Percentiles rank a stretch among this genome's conserved stretches.
phyloP scores from a whole-genome alignment of 2,113 vertebrate genomes.

The Antennarius striatus region DNA sequence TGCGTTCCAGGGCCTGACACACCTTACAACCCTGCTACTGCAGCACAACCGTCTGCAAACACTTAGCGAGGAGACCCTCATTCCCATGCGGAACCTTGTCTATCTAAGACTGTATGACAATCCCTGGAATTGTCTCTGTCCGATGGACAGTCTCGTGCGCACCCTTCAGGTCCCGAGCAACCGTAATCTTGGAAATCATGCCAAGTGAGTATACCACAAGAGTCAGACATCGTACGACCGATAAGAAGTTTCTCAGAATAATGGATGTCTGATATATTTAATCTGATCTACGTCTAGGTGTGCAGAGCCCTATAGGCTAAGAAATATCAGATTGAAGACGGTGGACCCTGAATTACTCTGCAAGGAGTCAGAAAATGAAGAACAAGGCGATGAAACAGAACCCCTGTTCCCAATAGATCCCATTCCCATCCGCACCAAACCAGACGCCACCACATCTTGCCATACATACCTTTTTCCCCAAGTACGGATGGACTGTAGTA shows the following conservation, averaged over 20 bases:
- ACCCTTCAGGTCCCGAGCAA: constrained; percentile 92
- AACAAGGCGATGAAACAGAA: constrained; percentile 20
- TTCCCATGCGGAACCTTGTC: constrained; percentile 83
- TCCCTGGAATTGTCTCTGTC: constrained; percentile 90
- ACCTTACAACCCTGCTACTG: constrained; percentile 89
- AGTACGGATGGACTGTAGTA: constrained; percentile 87
- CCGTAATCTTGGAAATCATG: constrained; percentile 90
- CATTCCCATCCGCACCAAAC: constrained; percentile 68
- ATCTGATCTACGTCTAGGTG: constrained; percentile 70
- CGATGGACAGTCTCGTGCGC: constrained; percentile 87
- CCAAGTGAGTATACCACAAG: constrained; percentile 70
- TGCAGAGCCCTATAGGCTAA: constrained; percentile 78
- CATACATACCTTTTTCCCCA: constrained; percentile 88
- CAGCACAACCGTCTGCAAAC: constrained; percentile 90
- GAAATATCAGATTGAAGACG: constrained; percentile 85
- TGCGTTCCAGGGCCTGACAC: constrained; percentile 87
- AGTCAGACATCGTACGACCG: no score
- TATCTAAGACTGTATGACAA: constrained; percentile 93
- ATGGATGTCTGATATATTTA: background rate
- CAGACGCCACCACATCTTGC: constrained; percentile 85
- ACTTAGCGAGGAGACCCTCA: constrained; percentile 87
- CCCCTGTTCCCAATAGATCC: constrained; percentile 45
- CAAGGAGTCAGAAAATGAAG: constrained; percentile 47
- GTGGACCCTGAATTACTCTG: constrained; percentile 85
- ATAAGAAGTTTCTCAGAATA: background rate